Evolutionary conservation across 2,797 vertebrate species (phyloP), one percentile per base, ranked within the genome.

Genomic region (Phataginus tetradactyla): DNA sequence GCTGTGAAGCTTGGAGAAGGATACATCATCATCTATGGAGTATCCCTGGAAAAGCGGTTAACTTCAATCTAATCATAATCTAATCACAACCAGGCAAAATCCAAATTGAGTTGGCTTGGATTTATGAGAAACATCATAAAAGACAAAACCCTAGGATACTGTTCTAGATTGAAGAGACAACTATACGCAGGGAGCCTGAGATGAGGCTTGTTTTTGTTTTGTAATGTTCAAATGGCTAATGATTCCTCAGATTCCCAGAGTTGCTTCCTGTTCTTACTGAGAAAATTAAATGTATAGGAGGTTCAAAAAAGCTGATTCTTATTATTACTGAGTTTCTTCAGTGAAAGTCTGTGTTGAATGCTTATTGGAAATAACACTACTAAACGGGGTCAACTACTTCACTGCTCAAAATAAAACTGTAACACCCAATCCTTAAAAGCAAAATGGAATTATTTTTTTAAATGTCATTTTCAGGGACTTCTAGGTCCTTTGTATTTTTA

Each of bases 91-190:
- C n/a, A 80, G 39, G 29, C 34, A 89, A 89, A 66, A 68, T 94
- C 14, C 75, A 90, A 86, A 66, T 42, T 55, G 11, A 71, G 74
- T 13, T 89, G 61, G 63, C 66, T 49, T 86, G 21, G 14, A 94
- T 78, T 86, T 23, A 78, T 86, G 88, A 78, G 96, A 95, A 92
- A 61, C 59, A 83, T 20, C 34, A 68, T 57, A 93, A 85, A 95
- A 78, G 66, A 74, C 1, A 51, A 89, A 75, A 15, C 25, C 29
- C 10, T 7, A 83, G 53, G 20, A 20, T 78, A 71, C 64, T 88
- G 25, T 78, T 95, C 23, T 89, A 75, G 25, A 61, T 69, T 59
- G 78, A 75, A 92, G 23, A 81, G 68, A 64, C 20, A 92, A n/a
- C 15, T 86, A 37, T 29, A 66, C 39, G 34, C 51, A 68, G 59